Evolutionary conservation across 2,888 invertebrate species (phyloP).

Genomic region (Melanostoma mellinum): DNA sequence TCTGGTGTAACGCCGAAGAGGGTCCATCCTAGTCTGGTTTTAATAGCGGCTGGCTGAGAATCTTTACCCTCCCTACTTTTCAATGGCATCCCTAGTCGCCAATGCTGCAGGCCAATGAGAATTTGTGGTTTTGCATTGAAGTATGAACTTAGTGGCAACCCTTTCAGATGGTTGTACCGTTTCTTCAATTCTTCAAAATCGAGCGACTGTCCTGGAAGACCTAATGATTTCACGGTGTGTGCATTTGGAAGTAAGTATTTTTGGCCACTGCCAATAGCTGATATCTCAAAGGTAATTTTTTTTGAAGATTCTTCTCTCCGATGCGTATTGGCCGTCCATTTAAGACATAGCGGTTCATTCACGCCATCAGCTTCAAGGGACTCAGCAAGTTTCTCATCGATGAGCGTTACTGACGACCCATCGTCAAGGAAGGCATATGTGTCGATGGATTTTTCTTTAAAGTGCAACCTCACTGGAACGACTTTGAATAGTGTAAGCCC

Average conservation of each 20-base stretch:
- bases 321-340: conserved; percentile 14
- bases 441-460: conserved; percentile 15
- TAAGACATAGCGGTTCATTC: conserved; percentile 14
- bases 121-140: conserved; percentile 24
- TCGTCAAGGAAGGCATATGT: conserved; percentile 25
- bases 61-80: conserved; percentile 13
- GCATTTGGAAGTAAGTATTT: conserved; percentile 12
- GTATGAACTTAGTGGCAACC: conserved; percentile 13
- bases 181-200: neutral
- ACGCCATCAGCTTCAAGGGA: conserved; percentile 6
- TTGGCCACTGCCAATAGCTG: neutral
- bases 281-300: conserved; percentile 16
- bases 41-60: conserved; percentile 2
- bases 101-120: conserved; percentile 8
- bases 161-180: neutral
- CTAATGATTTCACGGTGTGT: neutral
- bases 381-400: conserved; percentile 9
- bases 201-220: conserved; percentile 26
- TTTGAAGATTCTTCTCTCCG: conserved; percentile 6
- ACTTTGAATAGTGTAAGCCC: neutral
- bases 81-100: conserved; percentile 1
- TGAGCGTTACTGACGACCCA: conserved; percentile 12
- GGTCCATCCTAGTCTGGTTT: conserved; percentile 31
- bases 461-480: conserved; percentile 11
- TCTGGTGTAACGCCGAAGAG: conserved; percentile 8